Conservation (phyloP, 1,140 invertebrate genomes). For the Rhagoletis zephyria region DNA sequence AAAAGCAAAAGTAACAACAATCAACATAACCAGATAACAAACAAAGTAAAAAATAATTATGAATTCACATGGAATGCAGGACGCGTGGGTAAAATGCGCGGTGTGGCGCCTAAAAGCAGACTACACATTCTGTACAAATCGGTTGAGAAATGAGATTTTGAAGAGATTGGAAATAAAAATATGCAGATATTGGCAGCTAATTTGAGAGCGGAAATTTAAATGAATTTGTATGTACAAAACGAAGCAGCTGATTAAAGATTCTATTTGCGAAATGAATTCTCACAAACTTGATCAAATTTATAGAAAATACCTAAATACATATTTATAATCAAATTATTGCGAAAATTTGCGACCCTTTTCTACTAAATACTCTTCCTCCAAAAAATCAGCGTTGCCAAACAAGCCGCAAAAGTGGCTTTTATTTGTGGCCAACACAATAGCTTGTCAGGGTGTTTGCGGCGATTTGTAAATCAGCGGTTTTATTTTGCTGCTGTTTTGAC, state of each 20-base stretch:
- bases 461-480: slow-evolving; percentile 51
- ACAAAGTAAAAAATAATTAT: slow-evolving; percentile 36
- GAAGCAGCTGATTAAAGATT: too few relatives aligned
- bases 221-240: too few relatives aligned
- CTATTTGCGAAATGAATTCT: too few relatives aligned
- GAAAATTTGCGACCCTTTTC: not conserved
- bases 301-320: too few relatives aligned
- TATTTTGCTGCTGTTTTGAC: slow-evolving; percentile 41
- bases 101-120: not conserved
- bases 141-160: too few relatives aligned
- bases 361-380: not conserved
- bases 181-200: too few relatives aligned
- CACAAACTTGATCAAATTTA: too few relatives aligned
- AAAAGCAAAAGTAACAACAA: not conserved
- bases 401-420: slow-evolving; percentile 53
- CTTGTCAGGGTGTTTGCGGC: slow-evolving; percentile 49
- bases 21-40: slow-evolving; percentile 8
- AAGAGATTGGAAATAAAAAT: too few relatives aligned
- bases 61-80: not conserved
- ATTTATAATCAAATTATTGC: too few relatives aligned
- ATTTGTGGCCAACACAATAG: slow-evolving; percentile 51
- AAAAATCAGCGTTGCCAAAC: slow-evolving; percentile 5
- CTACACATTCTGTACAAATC: not conserved
- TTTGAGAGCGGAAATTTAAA: too few relatives aligned
- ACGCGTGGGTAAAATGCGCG: not conserved